Conservation (phyloP, 2,888 invertebrate species). For the Amphipyra tragopoginis region DNA sequence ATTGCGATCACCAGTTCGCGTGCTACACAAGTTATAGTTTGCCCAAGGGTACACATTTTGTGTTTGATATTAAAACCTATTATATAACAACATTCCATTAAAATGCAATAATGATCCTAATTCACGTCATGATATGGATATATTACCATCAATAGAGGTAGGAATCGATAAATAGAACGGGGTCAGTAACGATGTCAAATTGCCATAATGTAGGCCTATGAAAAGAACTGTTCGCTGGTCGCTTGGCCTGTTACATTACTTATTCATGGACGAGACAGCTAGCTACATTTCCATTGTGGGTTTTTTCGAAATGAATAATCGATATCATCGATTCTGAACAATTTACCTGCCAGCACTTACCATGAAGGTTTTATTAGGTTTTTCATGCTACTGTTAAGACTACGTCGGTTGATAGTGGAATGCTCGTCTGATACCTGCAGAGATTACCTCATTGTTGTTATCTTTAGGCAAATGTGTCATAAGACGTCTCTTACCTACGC, state of each 20-base stretch:
- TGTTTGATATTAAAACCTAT: not conserved
- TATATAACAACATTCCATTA: not conserved
- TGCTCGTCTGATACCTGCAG: too few species aligned
- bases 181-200: constrained; percentile 47
- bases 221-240: constrained; percentile 25
- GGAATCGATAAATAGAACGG: constrained; percentile 41
- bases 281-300: constrained; percentile 11
- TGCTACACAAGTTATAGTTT: too few species aligned
- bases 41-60: too few species aligned
- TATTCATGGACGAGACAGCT: constrained; percentile 41
- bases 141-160: constrained; percentile 6
- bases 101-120: not conserved
- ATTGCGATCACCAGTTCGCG: too few species aligned
- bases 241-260: constrained; percentile 29
- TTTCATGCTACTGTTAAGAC: too few species aligned
- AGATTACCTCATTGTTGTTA: too few species aligned
- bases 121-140: constrained; percentile 16
- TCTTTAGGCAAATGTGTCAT: too few species aligned
- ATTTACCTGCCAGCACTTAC: constrained; percentile 11
- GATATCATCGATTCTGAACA: constrained; percentile 34
- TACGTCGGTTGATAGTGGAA: too few species aligned
- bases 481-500: too few species aligned
- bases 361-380: too few species aligned
- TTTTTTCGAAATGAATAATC: constrained; percentile 20
- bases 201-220: constrained; percentile 22